A percentile compares a stretch with the other conserved stretches of the same genome.
phyloP scores from a whole-genome alignment of 64 coral and sea anemone species.

The Acropora yongei region DNA sequence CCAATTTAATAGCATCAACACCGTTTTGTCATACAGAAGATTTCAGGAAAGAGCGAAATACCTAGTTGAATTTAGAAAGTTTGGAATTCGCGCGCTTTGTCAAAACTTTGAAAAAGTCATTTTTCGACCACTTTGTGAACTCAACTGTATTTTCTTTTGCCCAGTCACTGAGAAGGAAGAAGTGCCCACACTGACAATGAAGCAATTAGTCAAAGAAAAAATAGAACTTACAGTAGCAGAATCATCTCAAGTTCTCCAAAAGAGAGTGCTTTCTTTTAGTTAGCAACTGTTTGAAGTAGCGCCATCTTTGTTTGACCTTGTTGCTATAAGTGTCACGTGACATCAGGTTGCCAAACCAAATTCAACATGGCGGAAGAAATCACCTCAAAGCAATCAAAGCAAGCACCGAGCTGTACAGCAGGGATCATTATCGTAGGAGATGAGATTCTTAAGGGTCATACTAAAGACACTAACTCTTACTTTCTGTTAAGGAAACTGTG shows the following conservation, averaged over 20 bases:
- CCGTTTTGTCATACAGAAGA: too few species aligned
- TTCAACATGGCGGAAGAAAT: constrained; percentile 51
- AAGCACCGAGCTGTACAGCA: background rate
- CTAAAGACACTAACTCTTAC: constrained; percentile 89
- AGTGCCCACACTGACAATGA: background rate
- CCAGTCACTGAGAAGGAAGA: background rate
- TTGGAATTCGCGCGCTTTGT: constrained; percentile 27
- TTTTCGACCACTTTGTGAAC: background rate
- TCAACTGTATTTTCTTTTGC: background rate
- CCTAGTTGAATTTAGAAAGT: background rate
- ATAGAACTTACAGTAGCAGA: background rate
- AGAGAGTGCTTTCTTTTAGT: background rate
- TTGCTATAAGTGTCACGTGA: constrained; percentile 77
- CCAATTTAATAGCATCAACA: background rate
- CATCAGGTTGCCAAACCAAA: background rate
- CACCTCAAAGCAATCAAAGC: background rate
- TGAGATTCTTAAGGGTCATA: constrained; percentile 98
- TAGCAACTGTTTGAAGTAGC: constrained; percentile 29
- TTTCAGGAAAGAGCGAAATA: too few species aligned
- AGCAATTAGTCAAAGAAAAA: background rate
- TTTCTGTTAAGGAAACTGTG: constrained; percentile 87
- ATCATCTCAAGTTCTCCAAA: background rate
- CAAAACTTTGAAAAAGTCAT: constrained; percentile 25
- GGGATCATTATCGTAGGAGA: constrained; percentile 94
- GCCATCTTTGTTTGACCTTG: constrained; percentile 80